phyloP scores from a whole-genome alignment of 2,113 vertebrate species.

The Daphoenositta chrysoptera region DNA sequence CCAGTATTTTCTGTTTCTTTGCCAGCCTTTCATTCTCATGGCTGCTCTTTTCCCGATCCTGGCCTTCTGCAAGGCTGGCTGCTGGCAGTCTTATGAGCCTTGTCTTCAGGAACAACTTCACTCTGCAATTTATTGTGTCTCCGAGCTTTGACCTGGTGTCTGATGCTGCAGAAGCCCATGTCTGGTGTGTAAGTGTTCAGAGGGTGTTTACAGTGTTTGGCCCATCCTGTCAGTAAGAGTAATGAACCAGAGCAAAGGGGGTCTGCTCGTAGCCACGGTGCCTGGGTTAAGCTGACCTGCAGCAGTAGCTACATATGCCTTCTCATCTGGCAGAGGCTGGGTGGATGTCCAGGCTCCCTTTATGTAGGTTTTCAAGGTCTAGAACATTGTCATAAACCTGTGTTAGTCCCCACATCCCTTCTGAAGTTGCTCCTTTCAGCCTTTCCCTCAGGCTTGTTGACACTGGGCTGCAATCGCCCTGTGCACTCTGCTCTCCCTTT shows the following conservation, averaged over 20 bases:
- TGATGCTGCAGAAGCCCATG: not conserved
- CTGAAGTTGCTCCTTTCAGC: not conserved
- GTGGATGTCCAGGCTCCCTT: not conserved
- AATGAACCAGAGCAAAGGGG: not conserved
- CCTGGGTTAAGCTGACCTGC: not conserved
- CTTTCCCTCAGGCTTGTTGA: not conserved
- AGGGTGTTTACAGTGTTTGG: not conserved
- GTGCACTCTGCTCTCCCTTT: not conserved
- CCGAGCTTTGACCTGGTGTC: not conserved
- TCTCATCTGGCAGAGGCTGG: not conserved
- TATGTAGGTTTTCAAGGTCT: not conserved
- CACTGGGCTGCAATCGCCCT: not conserved
- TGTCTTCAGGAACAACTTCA: not conserved
- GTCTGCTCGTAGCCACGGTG: rapidly evolving
- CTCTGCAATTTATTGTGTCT: not conserved
- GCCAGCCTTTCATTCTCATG: conserved; percentile 31
- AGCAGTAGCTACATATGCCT: not conserved
- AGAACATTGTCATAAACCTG: not conserved
- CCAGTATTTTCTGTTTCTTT: conserved; percentile 29
- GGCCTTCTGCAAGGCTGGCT: not conserved
- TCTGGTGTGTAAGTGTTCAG: not conserved
- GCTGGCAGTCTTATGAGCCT: not conserved
- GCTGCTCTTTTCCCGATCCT: conserved; percentile 14
- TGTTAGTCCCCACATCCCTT: not conserved
- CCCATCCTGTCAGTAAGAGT: not conserved